phyloP scores from a whole-genome alignment of 2,113 vertebrate genomes.

The Jaculus jaculus region DNA sequence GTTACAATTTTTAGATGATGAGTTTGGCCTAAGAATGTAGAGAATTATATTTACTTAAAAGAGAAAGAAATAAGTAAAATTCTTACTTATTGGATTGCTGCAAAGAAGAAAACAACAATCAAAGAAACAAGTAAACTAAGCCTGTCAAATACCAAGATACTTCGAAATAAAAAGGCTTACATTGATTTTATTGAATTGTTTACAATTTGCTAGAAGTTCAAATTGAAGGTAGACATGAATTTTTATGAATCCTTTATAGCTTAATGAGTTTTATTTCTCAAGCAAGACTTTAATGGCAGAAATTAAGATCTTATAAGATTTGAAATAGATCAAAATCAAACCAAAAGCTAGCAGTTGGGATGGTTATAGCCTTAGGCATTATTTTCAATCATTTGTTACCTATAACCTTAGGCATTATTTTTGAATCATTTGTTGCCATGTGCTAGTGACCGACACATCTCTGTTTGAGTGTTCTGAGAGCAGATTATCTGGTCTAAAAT shows the following conservation, averaged over 20 bases:
- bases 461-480: neutral
- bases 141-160: neutral
- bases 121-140: neutral
- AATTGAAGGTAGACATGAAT: slow-evolving; percentile 27
- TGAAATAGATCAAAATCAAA: slow-evolving; percentile 51
- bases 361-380: slow-evolving; percentile 17
- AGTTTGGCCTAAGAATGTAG: slow-evolving; percentile 31
- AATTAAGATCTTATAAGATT: slow-evolving; percentile 50
- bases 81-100: slow-evolving; percentile 33
- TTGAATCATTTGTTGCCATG: slow-evolving; percentile 26
- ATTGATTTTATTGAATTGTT: slow-evolving; percentile 54
- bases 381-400: slow-evolving; percentile 16
- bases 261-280: slow-evolving; percentile 64
- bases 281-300: slow-evolving; percentile 58
- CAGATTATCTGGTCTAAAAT: neutral
- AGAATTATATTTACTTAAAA: neutral
- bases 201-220: slow-evolving; percentile 55
- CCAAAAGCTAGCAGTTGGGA: slow-evolving; percentile 34
- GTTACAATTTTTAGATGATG: neutral
- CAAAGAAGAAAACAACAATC: neutral
- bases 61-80: neutral
- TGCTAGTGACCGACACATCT: neutral
- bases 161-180: slow-evolving; percentile 38
- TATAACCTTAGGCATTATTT: neutral
- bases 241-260: slow-evolving; percentile 51